Evolutionary conservation across 1,140 invertebrate species (phyloP), one percentile per base, ranked within the genome.

Genomic region (Oryzaephilus surinamensis): DNA sequence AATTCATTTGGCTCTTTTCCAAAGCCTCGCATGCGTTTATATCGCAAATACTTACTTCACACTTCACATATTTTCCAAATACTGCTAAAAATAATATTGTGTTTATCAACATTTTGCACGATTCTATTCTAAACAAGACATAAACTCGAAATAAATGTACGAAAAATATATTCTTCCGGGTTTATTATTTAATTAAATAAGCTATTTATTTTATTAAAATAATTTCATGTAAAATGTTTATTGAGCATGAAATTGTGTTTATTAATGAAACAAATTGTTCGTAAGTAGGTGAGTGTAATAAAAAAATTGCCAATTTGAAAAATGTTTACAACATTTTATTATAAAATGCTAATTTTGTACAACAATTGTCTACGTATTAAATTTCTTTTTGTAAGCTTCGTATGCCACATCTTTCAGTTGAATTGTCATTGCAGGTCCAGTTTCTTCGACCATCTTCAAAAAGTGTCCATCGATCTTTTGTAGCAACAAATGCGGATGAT

Each of bases 371-470:
- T n/a, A n/a, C n/a, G n/a, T n/a, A n/a, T n/a, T n/a, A n/a, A n/a
- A n/a, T n/a, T n/a, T n/a, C n/a, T n/a, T n/a, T n/a, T n/a, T n/a
- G n/a, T n/a, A n/a, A n/a, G n/a, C n/a, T n/a, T n/a, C n/a, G n/a
- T n/a, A n/a, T 7, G 40, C 40, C 2, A 42, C 15, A 8, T 27
- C 23, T 18, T 36, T 16, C 6, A 42, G 24, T n/a, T 35, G 27
- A 14, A 13, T 13, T 7, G n/a, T 45, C 32, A 45, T 49, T 14
- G 34, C 32, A 15, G 35, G 28, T 10, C 46, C 77, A 8, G 76
- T 79, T 58, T 79, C 71, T 11, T 72, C 64, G 1, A 78, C 76
- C 74, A 87, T 79, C 35, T 64, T 70, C 29, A 66, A 69, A 45
- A 86, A 74, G 30, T 69, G 60, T 16, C 80, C 75, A 14, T 67